These are phyloP conservation scores for Ranitomeya variabilis DNA, from an alignment of 2,113 vertebrate species.

Conservation along the genomic window DNA sequence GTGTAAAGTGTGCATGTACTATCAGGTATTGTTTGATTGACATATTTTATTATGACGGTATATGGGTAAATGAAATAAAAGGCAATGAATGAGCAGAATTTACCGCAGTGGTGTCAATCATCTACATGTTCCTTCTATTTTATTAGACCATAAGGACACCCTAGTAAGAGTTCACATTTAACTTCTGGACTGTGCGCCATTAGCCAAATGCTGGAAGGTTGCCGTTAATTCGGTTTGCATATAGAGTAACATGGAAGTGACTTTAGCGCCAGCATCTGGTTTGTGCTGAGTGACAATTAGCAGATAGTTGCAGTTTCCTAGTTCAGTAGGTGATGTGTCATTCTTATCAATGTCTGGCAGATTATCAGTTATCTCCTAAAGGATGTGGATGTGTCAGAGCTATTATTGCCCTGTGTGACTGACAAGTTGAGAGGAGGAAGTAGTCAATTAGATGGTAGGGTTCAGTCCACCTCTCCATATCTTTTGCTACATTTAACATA, in stretches of 20 bases:
- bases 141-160: background rate
- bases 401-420: background rate
- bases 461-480: background rate
- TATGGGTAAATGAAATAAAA: background rate
- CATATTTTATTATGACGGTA: too few species aligned
- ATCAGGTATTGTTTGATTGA: too few species aligned
- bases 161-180: background rate
- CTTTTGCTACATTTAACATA: background rate
- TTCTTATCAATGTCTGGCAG: conserved; percentile 41
- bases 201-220: background rate
- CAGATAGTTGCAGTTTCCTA: background rate
- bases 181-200: background rate
- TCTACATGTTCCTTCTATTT: background rate
- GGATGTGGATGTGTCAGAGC: conserved; percentile 52
- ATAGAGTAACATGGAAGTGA: background rate
- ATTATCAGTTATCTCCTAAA: conserved; percentile 41
- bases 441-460: background rate
- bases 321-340: conserved; percentile 16
- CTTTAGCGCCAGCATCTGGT: conserved; percentile 9
- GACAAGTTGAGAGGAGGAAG: conserved; percentile 19
- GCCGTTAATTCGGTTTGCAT: conserved; percentile 26
- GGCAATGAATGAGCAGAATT: background rate
- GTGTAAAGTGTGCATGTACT: too few species aligned
- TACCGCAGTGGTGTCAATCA: background rate
- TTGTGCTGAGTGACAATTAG: conserved; percentile 7